These are phyloP conservation scores for cattle (Bos taurus) DNA, from an alignment of 2,113 vertebrate genomes.

Conservation along the genomic window DNA sequence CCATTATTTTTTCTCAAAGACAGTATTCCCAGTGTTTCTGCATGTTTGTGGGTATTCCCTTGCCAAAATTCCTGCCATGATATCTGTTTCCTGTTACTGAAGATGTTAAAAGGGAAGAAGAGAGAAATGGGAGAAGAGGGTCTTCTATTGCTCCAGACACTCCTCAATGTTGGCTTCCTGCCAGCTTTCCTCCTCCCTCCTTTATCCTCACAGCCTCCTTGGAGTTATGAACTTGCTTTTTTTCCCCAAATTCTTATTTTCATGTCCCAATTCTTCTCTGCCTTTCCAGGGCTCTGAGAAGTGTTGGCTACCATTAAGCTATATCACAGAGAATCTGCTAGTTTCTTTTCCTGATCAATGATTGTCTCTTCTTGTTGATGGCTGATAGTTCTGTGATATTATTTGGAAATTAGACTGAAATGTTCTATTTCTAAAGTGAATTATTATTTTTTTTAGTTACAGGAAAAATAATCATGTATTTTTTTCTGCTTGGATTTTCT, in stretches of 20 bases:
- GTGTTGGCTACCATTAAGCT: background rate
- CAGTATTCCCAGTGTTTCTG: background rate
- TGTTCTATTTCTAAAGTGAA: background rate
- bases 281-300: background rate
- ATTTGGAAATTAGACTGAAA: background rate
- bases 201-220: background rate
- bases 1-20: background rate
- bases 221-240: background rate
- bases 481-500: background rate
- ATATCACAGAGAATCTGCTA: background rate
- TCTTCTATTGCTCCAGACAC: background rate
- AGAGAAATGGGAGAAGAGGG: background rate
- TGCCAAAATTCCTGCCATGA: background rate
- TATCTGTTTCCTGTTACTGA: background rate
- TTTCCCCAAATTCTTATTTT: background rate
- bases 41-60: background rate
- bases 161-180: fast-evolving
- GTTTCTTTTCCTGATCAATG: background rate
- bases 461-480: background rate
- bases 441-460: background rate
- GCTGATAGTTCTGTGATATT: background rate
- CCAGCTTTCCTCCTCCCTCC: fast-evolving
- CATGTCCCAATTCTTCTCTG: background rate
- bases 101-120: background rate
- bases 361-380: background rate